Conservation (phyloP, 2,113 vertebrate genomes). For the Rhea americana region DNA sequence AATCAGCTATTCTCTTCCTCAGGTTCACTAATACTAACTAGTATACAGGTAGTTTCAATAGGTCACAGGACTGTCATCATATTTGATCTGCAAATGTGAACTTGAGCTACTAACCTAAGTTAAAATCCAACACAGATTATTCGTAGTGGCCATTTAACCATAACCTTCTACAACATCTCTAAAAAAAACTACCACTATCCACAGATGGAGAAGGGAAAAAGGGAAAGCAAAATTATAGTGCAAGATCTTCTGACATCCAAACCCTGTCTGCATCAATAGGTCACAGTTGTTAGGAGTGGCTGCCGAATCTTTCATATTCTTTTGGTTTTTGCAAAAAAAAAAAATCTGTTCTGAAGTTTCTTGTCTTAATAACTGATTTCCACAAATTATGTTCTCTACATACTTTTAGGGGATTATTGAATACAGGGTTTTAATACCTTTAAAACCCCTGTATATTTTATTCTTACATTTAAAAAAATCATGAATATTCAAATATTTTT, state of each 20-base stretch:
- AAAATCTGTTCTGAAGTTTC: background rate
- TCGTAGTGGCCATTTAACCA: background rate
- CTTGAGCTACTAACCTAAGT: background rate
- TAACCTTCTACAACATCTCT: background rate
- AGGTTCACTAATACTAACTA: background rate
- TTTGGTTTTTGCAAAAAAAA: background rate
- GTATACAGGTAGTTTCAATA: background rate
- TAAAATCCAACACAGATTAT: background rate
- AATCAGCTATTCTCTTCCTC: background rate
- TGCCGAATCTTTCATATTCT: background rate
- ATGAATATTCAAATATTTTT: background rate
- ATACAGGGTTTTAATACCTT: background rate
- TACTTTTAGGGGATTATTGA: background rate
- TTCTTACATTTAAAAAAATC: background rate
- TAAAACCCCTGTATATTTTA: background rate
- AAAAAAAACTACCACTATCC: background rate
- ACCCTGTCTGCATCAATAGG: background rate
- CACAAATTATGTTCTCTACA: background rate
- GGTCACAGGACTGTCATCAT: background rate
- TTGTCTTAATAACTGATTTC: background rate
- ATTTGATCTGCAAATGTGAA: background rate
- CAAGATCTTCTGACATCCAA: background rate
- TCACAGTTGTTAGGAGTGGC: background rate
- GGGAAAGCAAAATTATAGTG: background rate
- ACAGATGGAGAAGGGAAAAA: background rate